Base-by-base conservation (phyloP, 1,140 invertebrate genomes). In the Pachyrhynchus sulphureomaculatus region DNA sequence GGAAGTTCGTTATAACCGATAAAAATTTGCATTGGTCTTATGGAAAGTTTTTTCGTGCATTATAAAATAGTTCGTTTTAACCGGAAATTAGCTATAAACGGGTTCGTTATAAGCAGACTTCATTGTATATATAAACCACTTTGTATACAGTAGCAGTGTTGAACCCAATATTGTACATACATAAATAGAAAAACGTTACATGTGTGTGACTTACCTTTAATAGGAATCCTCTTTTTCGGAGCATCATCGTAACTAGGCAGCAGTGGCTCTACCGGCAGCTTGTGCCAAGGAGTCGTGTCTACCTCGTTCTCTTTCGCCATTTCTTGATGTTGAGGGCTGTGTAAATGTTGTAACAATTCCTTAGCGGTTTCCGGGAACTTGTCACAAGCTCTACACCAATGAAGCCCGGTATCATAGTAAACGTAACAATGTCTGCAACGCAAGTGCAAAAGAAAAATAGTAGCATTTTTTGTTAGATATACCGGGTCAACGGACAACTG, bases 301-400 rank as follows among this genome's bases (percentile, higher is more conserved):
- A 62, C 85, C 75, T 77, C 86, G 76, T 75, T 84, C 81, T 85
- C 83, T 83, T 79, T 79, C 79, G 62, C 75, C 42, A 65, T 64
- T 72, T 86, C 84, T 75, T 86, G 86, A 78, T 93, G 91, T 17
- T 87, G 84, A 62, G 84, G 81, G 52, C 84, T 84, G 72, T 93
- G 91, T 52, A 92, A 81, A 82, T 93, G 91, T 76, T 87, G 87
- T 36, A 93, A 78, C 75, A 90, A 90, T 74, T 91, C 89, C 75
- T 90, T 90, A 39, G 90, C 90, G 9, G 90, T 91, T 73, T 87
- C 84, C 23, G 91, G 91, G 74, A 93, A 93, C 68, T 90, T 86
- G 76, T 91, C 86, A 77, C 91, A 93, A 41, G 87, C 82, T 53
- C 88, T 82, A 76, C 91, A 93, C 91, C 91, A 93, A 77, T 93